phyloP scores from a whole-genome alignment of 2,888 invertebrate species.

The Thera britannica region DNA sequence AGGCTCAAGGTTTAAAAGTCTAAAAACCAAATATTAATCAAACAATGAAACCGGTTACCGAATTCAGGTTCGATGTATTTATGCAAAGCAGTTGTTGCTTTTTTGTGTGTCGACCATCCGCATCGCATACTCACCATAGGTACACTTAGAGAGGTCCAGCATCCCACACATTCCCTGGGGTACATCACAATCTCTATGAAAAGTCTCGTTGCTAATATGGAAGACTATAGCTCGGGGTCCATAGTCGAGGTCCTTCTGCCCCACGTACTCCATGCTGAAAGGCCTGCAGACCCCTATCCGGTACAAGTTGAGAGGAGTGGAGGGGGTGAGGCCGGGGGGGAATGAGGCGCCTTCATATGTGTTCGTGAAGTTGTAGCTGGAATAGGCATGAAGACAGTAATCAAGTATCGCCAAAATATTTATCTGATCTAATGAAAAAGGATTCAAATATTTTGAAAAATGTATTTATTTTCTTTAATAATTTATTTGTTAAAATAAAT shows the following conservation, averaged over 20 bases:
- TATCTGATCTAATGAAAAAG: too few species aligned
- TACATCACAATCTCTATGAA: slow-evolving; percentile 86
- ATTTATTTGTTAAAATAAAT: too few species aligned
- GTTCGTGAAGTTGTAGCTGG: slow-evolving; percentile 80
- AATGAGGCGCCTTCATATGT: slow-evolving; percentile 90
- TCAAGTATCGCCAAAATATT: too few species aligned
- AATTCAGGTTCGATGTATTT: too few species aligned
- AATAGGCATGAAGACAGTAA: too few species aligned
- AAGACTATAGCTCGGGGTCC: slow-evolving; percentile 87
- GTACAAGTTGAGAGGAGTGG: slow-evolving; percentile 85
- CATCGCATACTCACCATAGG: slow-evolving; percentile 82
- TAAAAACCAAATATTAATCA: too few species aligned
- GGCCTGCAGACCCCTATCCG: slow-evolving; percentile 91
- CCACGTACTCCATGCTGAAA: slow-evolving; percentile 70
- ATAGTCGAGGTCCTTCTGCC: slow-evolving; percentile 51
- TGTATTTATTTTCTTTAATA: too few species aligned
- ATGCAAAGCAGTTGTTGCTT: too few species aligned
- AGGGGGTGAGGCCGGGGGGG: slow-evolving; percentile 84
- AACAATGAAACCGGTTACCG: too few species aligned
- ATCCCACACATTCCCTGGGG: slow-evolving; percentile 82
- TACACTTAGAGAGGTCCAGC: slow-evolving; percentile 87
- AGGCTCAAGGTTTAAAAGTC: too few species aligned
- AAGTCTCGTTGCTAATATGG: slow-evolving; percentile 85
- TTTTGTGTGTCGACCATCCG: too few species aligned
- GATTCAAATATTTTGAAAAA: too few species aligned